These are phyloP conservation scores for Guaruba guarouba DNA, from an alignment of 2,113 vertebrate species.

Conservation along the genomic window DNA sequence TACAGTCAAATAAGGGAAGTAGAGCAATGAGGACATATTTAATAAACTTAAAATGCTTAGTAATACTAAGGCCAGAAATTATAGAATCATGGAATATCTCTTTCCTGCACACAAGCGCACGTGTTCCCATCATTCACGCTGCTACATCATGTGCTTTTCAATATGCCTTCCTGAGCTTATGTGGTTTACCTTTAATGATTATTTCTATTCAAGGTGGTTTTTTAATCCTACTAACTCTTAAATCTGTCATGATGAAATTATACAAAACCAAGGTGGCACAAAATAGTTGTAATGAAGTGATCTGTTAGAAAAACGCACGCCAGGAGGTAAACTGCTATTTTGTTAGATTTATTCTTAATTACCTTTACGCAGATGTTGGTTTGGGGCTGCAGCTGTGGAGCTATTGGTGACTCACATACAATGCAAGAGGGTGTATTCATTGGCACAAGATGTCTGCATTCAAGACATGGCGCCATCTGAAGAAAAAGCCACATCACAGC, in stretches of 20 bases:
- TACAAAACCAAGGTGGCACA: background rate
- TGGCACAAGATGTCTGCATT: slow-evolving; percentile 82
- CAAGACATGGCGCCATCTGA: slow-evolving; percentile 81
- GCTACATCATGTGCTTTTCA: background rate
- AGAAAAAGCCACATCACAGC: background rate
- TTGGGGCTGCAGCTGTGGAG: slow-evolving; percentile 77
- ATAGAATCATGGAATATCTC: background rate
- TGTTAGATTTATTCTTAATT: slow-evolving; percentile 4
- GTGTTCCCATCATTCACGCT: background rate
- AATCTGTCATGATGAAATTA: background rate
- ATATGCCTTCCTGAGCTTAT: background rate
- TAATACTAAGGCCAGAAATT: background rate
- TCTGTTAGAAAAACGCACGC: background rate
- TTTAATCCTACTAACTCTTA: background rate
- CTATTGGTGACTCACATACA: slow-evolving; percentile 83
- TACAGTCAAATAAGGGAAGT: background rate
- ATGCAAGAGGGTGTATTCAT: slow-evolving; percentile 82
- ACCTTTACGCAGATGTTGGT: slow-evolving; percentile 76
- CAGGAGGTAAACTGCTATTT: background rate
- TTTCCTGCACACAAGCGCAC: background rate
- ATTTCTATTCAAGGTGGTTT: background rate
- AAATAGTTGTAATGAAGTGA: background rate
- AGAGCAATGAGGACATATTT: background rate
- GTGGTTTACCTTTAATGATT: background rate
- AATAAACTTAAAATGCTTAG: background rate